Base-by-base conservation (phyloP, 2,797 vertebrate genomes). In the Gorsachius magnificus region DNA sequence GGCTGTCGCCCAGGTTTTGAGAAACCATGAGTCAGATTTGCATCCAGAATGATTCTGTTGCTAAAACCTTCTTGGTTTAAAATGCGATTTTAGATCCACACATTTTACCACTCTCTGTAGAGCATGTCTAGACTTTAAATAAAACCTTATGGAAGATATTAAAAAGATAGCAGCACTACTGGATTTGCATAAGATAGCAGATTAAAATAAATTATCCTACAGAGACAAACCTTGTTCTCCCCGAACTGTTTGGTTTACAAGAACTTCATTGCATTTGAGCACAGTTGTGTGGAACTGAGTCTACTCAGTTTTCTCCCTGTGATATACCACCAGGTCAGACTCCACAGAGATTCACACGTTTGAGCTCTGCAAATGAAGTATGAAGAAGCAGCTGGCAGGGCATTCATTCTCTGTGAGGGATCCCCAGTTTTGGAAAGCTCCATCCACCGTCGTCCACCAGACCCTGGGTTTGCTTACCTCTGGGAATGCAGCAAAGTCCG, bases 311-410 rank as follows among this genome's bases (percentile, higher is more conserved):
- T 60, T 92, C 36, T 92, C 25, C 8, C 21, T 74, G 58, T 65
- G 66, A 50, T 78, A 57, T 9, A 58, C 33, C 0, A 6, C 69
- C 83, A 87, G 69, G 70, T 57, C 46, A 41, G 50, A 78, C 77
- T 82, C 77, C 63, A n/a, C 65, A 65, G 57, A 81, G 74, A 71
- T 80, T 84, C 87, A 89, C 74, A 46, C 81, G 7, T 91, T 82
- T 87, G 71, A 96, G 68, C 46, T 91, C 68, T 41, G 83, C 75
- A 90, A 79, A 89, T 61, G 26, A 91, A 84, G 75, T 89, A 76
- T 69, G 81, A 84, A 86, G 68, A 75, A 90, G 65, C 83, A 94
- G 45, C 78, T 94, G 87, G 19, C 66, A 87, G 53, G 29, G 26
- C 63, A 65, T 85, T 80, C 68, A 48, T 81, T 64, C n/a, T 71